Evolutionary conservation across 2,113 vertebrate species (phyloP), one percentile per base, ranked within the genome.

Genomic region (Zingel zingel): DNA sequence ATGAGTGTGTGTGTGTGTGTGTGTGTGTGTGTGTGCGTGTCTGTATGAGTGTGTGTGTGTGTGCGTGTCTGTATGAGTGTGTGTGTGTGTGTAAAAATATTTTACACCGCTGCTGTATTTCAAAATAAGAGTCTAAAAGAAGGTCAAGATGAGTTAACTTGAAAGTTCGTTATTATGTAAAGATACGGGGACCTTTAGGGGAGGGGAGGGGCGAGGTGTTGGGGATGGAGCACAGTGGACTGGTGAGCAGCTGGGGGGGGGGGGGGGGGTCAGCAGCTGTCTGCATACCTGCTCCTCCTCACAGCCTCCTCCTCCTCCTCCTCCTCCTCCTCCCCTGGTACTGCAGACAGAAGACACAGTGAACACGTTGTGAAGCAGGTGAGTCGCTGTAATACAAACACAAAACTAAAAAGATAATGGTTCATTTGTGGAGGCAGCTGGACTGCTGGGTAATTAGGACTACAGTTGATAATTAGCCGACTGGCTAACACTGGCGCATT

Each of bases 261-360:
- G 58, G 16, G 50, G 33, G 23, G 73, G 74, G 56, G 64, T 80
- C 87, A 90, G 82, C 79, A 77, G 81, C 70, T 81, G 86, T 78
- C 57, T 90, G 93, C 97, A 95, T 98, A 99, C 98, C 98, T 99
- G 95, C 97, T 96, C 91, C 94, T 96, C 91, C 93, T 95, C 92
- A 97, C 93, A 67, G 93, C 96, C 30, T 98, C 96, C 33, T 97
- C 96, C 79, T 79, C 96, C 33, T 97, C 96, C 79, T 79, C 63
- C 33, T 33, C 96, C 39, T 97, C 96, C 78, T 79, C 64, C 54
- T 68, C 61, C 81, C 97, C 96, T 95, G 96, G 95, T 94, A 95
- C 97, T 99, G 94, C 66, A 87, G 27, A 85, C 66, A 72, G 25
- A 51, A 58, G 39, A 69, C 16, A 78, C 16, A 78, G 21, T 27